Evolutionary conservation across 1,140 invertebrate genomes (phyloP), one percentile per base, ranked within the genome.

Genomic region (Nephila pilipes): DNA sequence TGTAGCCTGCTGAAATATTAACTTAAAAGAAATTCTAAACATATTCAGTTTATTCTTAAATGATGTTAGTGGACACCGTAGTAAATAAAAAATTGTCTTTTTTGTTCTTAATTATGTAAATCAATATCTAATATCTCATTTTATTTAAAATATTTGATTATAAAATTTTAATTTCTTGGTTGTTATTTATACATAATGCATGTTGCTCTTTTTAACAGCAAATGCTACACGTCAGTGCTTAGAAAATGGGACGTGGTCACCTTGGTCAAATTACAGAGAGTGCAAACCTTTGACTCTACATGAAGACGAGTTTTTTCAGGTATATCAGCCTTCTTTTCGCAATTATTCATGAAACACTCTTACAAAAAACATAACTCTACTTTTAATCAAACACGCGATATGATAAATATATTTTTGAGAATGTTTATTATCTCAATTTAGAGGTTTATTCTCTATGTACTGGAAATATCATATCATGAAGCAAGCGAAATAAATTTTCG

Each of bases 221-320:
- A 98, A 98, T 95, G 97, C 97, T 0, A 97, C 97, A 8, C 96
- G 97, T 79, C 95, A 96, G 69, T 98, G 98, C 94, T 95, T 96
- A 94, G 93, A 94, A 14, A 97, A 97, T 94, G 97, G 97, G 0
- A 96, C 96, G 1, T 98, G 97, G 97, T 96, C 96, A 83, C 96
- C 96, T 90, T 97, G 96, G 94, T 96, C 97, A 0, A 96, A 97
- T 94, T 98, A 98, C 95, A 95, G 96, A 12, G 95, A 96, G 93
- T 98, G 97, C 95, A 87, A 94, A 25, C 94, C 95, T 36, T 63
- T 95, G 16, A 90, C 91, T 25, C 60, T 85, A 1, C 92, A 79
- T 55, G 58, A 91, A 65, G 93, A 93, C 58, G 94, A 92, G 32
- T 93, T 93, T 22, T 75, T 87, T 54, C 80, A 93, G 18, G 75